phyloP scores from a whole-genome alignment of 2,797 vertebrate genomes.

The Stomatorhinus walkeri region DNA sequence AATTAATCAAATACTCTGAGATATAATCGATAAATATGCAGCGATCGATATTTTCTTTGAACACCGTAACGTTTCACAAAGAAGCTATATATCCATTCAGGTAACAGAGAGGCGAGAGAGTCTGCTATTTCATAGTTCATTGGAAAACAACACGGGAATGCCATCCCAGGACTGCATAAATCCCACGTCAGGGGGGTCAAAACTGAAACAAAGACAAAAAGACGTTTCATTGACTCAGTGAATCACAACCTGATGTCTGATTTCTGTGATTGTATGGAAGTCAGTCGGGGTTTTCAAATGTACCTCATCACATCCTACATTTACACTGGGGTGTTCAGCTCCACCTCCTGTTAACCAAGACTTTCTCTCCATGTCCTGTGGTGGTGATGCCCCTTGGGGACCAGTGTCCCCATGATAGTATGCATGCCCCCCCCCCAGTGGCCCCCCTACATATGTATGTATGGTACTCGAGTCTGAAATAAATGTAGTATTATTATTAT shows the following conservation, averaged over 20 bases:
- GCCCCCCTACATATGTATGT: neutral
- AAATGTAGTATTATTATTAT: neutral
- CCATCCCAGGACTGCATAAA: neutral
- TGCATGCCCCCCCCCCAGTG: neutral
- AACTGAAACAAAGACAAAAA: neutral
- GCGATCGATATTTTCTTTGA: neutral
- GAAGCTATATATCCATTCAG: neutral
- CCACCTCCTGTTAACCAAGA: neutral
- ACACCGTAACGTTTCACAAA: neutral
- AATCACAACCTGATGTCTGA: neutral
- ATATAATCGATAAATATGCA: constrained; percentile 5
- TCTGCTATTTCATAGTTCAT: neutral
- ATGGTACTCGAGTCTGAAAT: neutral
- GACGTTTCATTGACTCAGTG: neutral
- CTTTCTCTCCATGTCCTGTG: neutral
- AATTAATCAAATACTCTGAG: neutral
- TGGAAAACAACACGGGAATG: neutral
- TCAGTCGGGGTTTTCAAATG: neutral
- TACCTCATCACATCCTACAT: no score
- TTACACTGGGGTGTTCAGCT: neutral
- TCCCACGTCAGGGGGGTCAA: neutral
- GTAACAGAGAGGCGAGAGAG: neutral
- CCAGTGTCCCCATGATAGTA: neutral
- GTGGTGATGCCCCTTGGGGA: neutral
- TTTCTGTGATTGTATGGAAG: neutral